Percentiles rank a stretch among this genome's conserved stretches.
phyloP scores from a whole-genome alignment of 1,140 invertebrate genomes.

The Archivesica marissinica region DNA sequence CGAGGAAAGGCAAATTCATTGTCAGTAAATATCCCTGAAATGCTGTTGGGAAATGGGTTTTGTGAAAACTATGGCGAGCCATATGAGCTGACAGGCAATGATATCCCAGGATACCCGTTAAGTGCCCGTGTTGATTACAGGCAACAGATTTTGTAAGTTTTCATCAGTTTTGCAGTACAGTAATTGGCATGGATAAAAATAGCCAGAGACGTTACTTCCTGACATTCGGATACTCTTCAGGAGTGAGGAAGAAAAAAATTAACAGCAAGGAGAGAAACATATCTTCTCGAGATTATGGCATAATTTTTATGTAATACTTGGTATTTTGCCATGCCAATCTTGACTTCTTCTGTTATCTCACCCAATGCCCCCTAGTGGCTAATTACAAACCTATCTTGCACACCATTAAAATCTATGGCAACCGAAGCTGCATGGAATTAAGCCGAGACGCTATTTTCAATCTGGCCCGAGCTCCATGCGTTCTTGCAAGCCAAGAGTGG shows the following conservation, averaged over 20 bases:
- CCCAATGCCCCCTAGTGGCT: constrained; percentile 61
- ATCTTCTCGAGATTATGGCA: constrained; percentile 48
- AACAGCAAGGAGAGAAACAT: constrained; percentile 27
- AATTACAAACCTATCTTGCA: constrained; percentile 59
- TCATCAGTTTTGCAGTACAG: constrained; percentile 30
- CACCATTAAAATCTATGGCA: constrained; percentile 49
- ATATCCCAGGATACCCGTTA: constrained; percentile 42
- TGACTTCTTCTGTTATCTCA: constrained; percentile 43
- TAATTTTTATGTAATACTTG: constrained; percentile 58
- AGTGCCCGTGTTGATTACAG: constrained; percentile 48
- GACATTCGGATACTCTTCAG: background rate
- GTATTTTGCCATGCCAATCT: constrained; percentile 49
- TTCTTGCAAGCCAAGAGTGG: constrained; percentile 39
- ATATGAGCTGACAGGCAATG: constrained; percentile 18
- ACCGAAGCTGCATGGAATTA: constrained; percentile 44
- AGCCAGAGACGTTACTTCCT: constrained; percentile 45
- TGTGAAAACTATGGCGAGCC: background rate
- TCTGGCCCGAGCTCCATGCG: constrained; percentile 23
- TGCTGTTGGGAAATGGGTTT: constrained; percentile 41
- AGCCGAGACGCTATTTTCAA: constrained; percentile 37
- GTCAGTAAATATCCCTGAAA: constrained; percentile 38
- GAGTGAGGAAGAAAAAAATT: constrained; percentile 13
- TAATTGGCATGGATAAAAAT: constrained; percentile 60
- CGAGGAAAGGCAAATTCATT: constrained; percentile 26
- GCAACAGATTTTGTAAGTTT: constrained; percentile 44